Evolutionary conservation across 2,797 vertebrate genomes (phyloP), one percentile per base, ranked within the genome.

Genomic region (Lutjanus campechanus): DNA sequence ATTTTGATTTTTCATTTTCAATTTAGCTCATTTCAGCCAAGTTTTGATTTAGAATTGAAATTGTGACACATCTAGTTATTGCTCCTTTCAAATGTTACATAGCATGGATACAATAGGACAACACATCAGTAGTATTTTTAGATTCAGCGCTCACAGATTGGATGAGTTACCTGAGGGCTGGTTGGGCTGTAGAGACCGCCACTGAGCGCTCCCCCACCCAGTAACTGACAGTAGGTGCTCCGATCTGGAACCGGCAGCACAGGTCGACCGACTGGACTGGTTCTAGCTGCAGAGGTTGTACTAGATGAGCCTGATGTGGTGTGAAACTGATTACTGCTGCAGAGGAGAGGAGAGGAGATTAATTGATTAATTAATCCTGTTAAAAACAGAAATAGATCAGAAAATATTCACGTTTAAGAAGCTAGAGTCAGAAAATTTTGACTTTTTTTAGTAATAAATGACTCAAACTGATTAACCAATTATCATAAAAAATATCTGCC

Each of bases 121-220:
- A 36, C 47, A 43, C 19, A 59, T 12, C 1, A 41, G 19, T 4
- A 1, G 7, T 22, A 8, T 55, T 69, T 63, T 49, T 6, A 55
- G 11, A n/a, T 8, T 6, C 16, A 11, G 29, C 58, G 63, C 9
- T 20, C 47, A 25, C 50, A 58, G 51, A n/a, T 25, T 13, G 47
- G 20, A 65, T 68, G 5, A 36, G 0, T 51, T 89, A 93, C 93
- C 91, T 82, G 85, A 1, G 96, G 94, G 12, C 93, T 96, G 62
- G 90, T 91, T 0, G 97, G 95, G 82, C 96, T 96, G 92, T 95
- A 96, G 0, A 95, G 93, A 82, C 96, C 94, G 54, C 94, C 92
- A 10, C 87, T 65, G 5, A 69, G 44, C 0, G 69, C 55, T 50
- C 79, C 82, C 13, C 79, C 85, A 40, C 91, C 94, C 73, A 95